Percentiles rank a stretch among this genome's conserved stretches.
phyloP scores from a whole-genome alignment of 2,888 invertebrate species.

The Matsumyia berberina region DNA sequence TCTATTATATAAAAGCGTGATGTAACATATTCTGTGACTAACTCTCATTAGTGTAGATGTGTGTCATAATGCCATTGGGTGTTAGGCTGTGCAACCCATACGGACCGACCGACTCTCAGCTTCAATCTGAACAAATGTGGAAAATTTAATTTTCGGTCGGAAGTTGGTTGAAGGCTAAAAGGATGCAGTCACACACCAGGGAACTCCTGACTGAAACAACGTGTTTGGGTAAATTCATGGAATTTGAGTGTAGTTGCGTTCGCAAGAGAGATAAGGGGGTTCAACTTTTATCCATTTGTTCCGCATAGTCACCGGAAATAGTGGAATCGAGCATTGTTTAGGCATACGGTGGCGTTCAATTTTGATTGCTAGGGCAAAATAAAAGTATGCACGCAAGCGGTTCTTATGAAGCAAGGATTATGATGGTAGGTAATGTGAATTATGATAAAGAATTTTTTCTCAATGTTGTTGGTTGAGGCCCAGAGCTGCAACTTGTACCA shows the following conservation, averaged over 20 bases:
- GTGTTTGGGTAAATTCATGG: slow-evolving; percentile 26
- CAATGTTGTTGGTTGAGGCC: too few relatives aligned
- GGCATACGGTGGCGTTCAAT: not conserved
- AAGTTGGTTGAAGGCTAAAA: slow-evolving; percentile 6
- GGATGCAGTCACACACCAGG: slow-evolving; percentile 15
- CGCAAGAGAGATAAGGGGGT: slow-evolving; percentile 1
- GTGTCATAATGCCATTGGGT: slow-evolving; percentile 27
- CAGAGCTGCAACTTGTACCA: too few relatives aligned
- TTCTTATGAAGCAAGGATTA: too few relatives aligned
- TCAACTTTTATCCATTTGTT: not conserved
- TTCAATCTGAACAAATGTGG: slow-evolving; percentile 33
- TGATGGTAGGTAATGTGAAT: too few relatives aligned
- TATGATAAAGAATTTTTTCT: too few relatives aligned
- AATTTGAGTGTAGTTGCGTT: slow-evolving; percentile 20
- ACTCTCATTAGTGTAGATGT: slow-evolving; percentile 46
- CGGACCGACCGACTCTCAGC: not conserved
- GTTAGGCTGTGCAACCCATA: slow-evolving; percentile 20
- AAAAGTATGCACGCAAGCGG: too few relatives aligned
- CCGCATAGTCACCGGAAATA: not conserved
- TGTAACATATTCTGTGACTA: slow-evolving; percentile 41
- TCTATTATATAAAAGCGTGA: slow-evolving; percentile 18
- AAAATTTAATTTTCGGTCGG: slow-evolving; percentile 37
- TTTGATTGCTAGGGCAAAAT: too few relatives aligned
- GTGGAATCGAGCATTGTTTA: not conserved
- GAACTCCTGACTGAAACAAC: slow-evolving; percentile 19